phyloP scores from a whole-genome alignment of 2,113 vertebrate genomes.

The Lagenorhynchus albirostris region DNA sequence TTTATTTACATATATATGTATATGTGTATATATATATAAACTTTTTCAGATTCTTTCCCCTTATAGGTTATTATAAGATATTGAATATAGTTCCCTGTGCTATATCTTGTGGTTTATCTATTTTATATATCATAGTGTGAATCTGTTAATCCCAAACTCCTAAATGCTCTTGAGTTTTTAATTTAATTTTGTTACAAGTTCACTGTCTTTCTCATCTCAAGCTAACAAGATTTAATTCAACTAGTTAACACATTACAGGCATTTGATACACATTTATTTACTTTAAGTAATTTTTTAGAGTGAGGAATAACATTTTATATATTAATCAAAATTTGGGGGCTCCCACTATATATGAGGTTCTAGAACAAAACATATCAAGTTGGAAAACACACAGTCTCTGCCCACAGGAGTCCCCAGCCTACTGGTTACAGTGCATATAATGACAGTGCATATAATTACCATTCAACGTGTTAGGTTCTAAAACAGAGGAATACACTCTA shows the following conservation, averaged over 20 bases:
- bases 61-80: neutral
- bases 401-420: neutral
- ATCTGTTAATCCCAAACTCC: neutral
- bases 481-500: neutral
- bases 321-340: neutral
- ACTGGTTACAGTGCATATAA: neutral
- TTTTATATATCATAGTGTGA: neutral
- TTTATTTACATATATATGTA: neutral
- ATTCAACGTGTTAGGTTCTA: neutral
- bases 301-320: neutral
- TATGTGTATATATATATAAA: accelerated
- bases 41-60: neutral
- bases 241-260: neutral
- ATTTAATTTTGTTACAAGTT: slow-evolving; percentile 46
- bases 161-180: neutral
- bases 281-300: neutral
- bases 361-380: neutral
- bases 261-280: neutral
- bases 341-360: neutral
- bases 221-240: neutral
- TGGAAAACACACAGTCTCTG: neutral
- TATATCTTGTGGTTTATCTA: neutral
- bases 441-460: neutral
- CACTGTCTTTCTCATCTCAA: neutral
- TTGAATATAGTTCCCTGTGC: neutral